Conservation (phyloP, 2,888 invertebrate genomes). For the Archips crataeganus region DNA sequence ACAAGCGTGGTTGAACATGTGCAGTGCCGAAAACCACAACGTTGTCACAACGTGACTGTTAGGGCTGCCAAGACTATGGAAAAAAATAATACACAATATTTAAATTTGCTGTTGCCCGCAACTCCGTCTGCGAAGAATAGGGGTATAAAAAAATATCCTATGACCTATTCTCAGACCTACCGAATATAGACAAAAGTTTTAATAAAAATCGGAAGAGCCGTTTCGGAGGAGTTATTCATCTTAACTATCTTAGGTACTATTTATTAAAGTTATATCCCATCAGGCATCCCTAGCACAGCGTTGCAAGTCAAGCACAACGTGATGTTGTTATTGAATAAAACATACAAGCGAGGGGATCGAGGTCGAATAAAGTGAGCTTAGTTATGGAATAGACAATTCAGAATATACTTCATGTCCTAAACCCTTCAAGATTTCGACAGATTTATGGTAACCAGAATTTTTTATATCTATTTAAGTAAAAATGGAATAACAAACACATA, state of each 20-base stretch:
- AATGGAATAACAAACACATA: neutral
- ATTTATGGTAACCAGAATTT: neutral
- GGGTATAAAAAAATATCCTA: too few relatives aligned
- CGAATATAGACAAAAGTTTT: too few relatives aligned
- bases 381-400: neutral
- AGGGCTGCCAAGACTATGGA: slow-evolving; percentile 43
- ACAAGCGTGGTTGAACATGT: slow-evolving; percentile 54
- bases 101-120: too few relatives aligned
- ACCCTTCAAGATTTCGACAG: neutral
- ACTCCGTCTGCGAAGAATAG: too few relatives aligned
- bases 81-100: too few relatives aligned
- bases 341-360: neutral
- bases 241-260: too few relatives aligned
- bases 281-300: slow-evolving; percentile 23
- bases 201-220: too few relatives aligned
- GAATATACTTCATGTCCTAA: neutral
- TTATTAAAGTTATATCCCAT: neutral
- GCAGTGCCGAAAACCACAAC: slow-evolving; percentile 45
- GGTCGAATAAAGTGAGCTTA: neutral
- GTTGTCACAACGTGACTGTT: slow-evolving; percentile 50
- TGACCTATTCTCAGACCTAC: too few relatives aligned
- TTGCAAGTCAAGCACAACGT: slow-evolving; percentile 30
- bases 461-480: neutral
- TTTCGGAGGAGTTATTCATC: too few relatives aligned
- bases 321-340: slow-evolving; percentile 14